Percentiles rank a stretch among this genome's conserved stretches.
Conservation (phyloP, 2,113 vertebrate genomes). For the Dissostichus mawsoni region DNA sequence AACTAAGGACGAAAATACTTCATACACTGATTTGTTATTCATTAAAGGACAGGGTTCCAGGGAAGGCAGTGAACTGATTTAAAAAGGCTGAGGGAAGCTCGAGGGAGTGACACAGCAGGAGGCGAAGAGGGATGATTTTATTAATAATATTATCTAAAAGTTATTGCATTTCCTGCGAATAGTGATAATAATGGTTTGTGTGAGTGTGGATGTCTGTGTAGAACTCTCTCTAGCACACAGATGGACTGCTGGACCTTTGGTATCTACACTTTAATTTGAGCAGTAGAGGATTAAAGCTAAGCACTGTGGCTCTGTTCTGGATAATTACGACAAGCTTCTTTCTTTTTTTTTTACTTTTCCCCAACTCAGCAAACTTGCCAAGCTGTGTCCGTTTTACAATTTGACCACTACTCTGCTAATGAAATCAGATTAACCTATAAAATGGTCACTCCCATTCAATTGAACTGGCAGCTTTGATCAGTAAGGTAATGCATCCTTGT, state of each 20-base stretch:
- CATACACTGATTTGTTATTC: conserved; percentile 67
- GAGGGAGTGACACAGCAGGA: conserved; percentile 59
- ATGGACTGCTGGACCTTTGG: conserved; percentile 55
- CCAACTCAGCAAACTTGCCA: conserved; percentile 69
- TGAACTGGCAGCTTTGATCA: conserved; percentile 63
- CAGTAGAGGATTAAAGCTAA: conserved; percentile 73
- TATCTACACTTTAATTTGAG: conserved; percentile 77
- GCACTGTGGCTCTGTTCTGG: conserved; percentile 47
- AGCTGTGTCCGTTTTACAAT: conserved; percentile 37
- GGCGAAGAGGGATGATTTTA: conserved; percentile 74
- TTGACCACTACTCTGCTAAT: conserved; percentile 72
- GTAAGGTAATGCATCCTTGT: conserved; percentile 64
- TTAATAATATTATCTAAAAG: conserved; percentile 80
- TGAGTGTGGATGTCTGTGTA: conserved; percentile 12
- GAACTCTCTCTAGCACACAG: conserved; percentile 24
- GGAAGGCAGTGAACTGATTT: conserved; percentile 67
- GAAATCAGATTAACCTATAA: conserved; percentile 69
- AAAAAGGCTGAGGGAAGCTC: conserved; percentile 51
- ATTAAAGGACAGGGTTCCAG: conserved; percentile 67
- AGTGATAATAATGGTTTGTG: conserved; percentile 51
- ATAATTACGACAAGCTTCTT: conserved; percentile 68
- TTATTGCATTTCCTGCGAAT: conserved; percentile 74
- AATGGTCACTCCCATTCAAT: conserved; percentile 58
- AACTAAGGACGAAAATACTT: conserved; percentile 29
- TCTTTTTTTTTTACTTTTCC: conserved; percentile 33